Evolutionary conservation across 2,113 vertebrate species (phyloP).

Genomic region (Brienomyrus brachyistius): DNA sequence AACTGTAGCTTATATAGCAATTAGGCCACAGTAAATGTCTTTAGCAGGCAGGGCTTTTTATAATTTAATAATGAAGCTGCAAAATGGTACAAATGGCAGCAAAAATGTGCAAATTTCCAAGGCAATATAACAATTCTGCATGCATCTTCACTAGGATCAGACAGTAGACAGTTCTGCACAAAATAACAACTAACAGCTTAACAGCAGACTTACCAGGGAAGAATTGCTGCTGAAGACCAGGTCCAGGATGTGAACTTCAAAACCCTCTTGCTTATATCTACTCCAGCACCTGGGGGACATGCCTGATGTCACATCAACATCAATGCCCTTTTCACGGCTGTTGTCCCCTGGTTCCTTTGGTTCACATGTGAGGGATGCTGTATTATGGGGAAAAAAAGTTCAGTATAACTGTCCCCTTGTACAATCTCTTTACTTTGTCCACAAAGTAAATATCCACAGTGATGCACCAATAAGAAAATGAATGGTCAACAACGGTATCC

Average conservation of each 20-base stretch:
- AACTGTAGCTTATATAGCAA: neutral
- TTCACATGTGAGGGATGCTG: constrained; percentile 44
- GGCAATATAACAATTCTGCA: neutral
- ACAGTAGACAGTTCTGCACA: neutral
- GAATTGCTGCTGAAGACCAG: constrained; percentile 25
- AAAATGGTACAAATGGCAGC: neutral
- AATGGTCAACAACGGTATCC: too few species aligned
- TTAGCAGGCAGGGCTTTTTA: neutral
- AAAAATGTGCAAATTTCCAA: too few species aligned
- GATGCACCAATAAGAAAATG: too few species aligned
- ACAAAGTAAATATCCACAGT: neutral
- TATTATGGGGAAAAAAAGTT: constrained; percentile 28
- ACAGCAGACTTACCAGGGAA: neutral
- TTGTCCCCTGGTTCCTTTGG: constrained; percentile 5
- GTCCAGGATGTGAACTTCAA: constrained; percentile 54
- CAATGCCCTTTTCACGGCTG: constrained; percentile 25
- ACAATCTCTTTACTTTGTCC: neutral
- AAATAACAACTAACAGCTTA: neutral
- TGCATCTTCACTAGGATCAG: neutral
- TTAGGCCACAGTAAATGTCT: neutral
- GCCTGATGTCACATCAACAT: constrained; percentile 26
- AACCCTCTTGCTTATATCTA: neutral
- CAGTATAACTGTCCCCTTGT: neutral
- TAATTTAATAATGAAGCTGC: neutral
- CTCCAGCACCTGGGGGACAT: constrained; percentile 64